phyloP scores from a whole-genome alignment of 2,888 invertebrate species.

The Drosophila maculinotata region DNA sequence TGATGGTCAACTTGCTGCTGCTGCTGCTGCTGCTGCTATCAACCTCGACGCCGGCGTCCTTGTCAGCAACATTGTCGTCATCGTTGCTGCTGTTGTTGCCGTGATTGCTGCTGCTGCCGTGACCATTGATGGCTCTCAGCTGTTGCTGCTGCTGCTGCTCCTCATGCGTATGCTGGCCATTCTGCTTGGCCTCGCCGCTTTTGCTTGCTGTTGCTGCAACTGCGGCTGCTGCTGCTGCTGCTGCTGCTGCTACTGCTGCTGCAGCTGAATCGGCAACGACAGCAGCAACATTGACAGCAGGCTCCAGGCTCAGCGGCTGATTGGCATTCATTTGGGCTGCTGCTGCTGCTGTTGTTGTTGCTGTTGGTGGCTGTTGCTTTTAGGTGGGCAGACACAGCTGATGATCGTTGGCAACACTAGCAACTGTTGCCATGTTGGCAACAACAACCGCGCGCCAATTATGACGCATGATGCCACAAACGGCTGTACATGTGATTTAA shows the following conservation, averaged over 20 bases:
- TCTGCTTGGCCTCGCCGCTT: slow-evolving; percentile 37
- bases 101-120: slow-evolving; percentile 45
- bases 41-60: slow-evolving; percentile 36
- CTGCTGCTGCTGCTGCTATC: slow-evolving; percentile 22
- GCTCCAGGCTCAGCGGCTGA: slow-evolving; percentile 65
- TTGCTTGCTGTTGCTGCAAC: slow-evolving; percentile 28
- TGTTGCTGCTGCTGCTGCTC: slow-evolving; percentile 52
- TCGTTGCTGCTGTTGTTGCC: slow-evolving; percentile 42
- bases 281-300: slow-evolving; percentile 48
- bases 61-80: slow-evolving; percentile 36
- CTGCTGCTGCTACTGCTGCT: slow-evolving; percentile 22
- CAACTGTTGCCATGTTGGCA: slow-evolving; percentile 45
- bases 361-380: slow-evolving; percentile 14
- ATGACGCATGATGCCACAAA: slow-evolving; percentile 34
- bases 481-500: slow-evolving; percentile 11
- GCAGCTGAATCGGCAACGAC: slow-evolving; percentile 33
- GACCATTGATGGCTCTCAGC: slow-evolving; percentile 46
- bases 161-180: slow-evolving; percentile 58
- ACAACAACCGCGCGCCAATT: slow-evolving; percentile 42
- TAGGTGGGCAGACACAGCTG: slow-evolving; percentile 53
- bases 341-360: slow-evolving; percentile 12
- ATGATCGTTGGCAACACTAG: slow-evolving; percentile 27
- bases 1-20: slow-evolving; percentile 65
- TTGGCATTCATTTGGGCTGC: slow-evolving; percentile 55
- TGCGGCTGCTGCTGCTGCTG: slow-evolving; percentile 27